Evolutionary conservation across 2,797 vertebrate species (phyloP), one percentile per base, ranked within the genome.

Genomic region (Spinibarbus caldwelli): DNA sequence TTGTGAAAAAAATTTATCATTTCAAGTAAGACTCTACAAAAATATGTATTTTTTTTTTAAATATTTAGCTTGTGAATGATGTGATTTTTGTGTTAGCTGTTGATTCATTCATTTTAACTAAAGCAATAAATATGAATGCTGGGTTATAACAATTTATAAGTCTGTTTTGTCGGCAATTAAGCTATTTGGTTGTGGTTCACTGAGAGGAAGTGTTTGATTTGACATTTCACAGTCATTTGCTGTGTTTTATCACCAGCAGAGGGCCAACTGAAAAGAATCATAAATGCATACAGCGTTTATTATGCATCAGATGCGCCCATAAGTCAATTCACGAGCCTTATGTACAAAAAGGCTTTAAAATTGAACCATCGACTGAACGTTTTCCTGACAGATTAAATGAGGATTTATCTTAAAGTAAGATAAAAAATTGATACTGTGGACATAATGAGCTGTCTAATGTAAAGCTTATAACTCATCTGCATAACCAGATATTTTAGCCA

Each of bases 191-290:
- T 80, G 21, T 34, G 6, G 12, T 9, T 52, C 4, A 38, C 17
- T 71, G 49, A 71, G 45, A 68, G 49, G 23, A 80, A 52, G 43
- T 49, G 19, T 49, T 80, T 57, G 6, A 82, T 49, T 66, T 76
- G 21, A 76, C 10, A 67, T 52, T 68, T 80, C 59, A 67, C 4
- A 72, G 41, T 45, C 41, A 23, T 41, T 72, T 72, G 19, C 15
- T 45, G 41, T 62, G 54, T n/a, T 52, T 11, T 11, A 52, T 54
- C 59, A 41, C 73, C 82, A 84, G 62, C 73, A 84, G 62, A 84
- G 82, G 72, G 73, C 73, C 45, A 54, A 15, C 19, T 47, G 12
- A 73, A 73, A 59, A 34, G 19, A 67, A 12, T 68, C 21, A 21
- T 11, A 26, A 59, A 34, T 59, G 75, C 7, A 14, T 29, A 29